Evolutionary conservation across 2,888 invertebrate genomes (phyloP).

Genomic region (Hipparchia semele): DNA sequence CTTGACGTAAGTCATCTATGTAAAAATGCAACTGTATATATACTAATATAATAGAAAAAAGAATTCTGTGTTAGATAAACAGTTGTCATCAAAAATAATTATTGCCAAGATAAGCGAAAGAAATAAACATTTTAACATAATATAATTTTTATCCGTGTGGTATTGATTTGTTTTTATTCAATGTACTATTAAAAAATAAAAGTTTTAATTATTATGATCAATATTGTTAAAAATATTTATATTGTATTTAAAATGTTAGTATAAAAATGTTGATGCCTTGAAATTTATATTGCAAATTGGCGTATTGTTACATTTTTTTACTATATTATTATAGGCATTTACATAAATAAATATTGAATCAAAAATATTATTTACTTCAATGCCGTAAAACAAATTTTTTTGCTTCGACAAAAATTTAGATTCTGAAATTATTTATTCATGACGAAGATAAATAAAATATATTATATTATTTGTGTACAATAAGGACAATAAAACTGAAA

Average conservation of each 20-base stretch:
- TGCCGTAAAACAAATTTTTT: neutral
- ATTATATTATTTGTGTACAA: slow-evolving; percentile 33
- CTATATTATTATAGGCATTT: neutral
- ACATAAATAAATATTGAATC: neutral
- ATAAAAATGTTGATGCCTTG: neutral
- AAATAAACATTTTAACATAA: slow-evolving; percentile 18
- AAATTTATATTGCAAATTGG: neutral
- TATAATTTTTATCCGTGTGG: slow-evolving; percentile 11
- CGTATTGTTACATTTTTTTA: neutral
- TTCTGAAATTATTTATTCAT: neutral
- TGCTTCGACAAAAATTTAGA: neutral
- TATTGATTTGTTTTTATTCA: slow-evolving; percentile 20
- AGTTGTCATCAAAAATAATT: neutral
- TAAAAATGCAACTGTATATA: slow-evolving; percentile 48
- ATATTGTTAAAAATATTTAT: neutral
- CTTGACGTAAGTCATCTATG: slow-evolving; percentile 19
- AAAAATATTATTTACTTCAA: neutral
- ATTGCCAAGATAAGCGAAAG: slow-evolving; percentile 36
- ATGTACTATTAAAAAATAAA: neutral
- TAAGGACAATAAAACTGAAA: slow-evolving; percentile 37
- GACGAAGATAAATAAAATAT: neutral
- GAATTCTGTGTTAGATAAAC: too few relatives aligned
- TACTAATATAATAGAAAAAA: too few relatives aligned
- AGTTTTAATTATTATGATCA: too few relatives aligned
- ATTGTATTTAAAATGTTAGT: neutral